Evolutionary conservation across 2,888 invertebrate species (phyloP).

Genomic region (Thecocarcelia acutangulata): DNA sequence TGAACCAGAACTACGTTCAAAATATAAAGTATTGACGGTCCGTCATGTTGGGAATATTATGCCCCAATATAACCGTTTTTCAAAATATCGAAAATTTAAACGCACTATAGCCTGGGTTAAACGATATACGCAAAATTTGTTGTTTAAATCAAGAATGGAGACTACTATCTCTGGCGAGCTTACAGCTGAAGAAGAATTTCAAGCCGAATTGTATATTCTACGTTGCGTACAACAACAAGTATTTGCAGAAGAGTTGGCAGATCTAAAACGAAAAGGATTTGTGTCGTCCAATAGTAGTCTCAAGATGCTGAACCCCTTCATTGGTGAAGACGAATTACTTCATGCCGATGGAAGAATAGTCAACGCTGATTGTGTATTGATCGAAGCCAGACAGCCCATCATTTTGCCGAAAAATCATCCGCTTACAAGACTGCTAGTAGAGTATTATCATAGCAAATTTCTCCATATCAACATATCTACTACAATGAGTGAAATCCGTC

Average conservation of each 20-base stretch:
- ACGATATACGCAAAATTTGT: constrained; percentile 20
- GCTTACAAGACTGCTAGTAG: neutral
- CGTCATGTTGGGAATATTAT: neutral
- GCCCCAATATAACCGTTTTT: constrained; percentile 18
- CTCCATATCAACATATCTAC: constrained; percentile 9
- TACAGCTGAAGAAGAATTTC: neutral
- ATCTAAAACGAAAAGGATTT: neutral
- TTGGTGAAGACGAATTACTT: neutral
- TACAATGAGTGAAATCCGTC: constrained; percentile 1
- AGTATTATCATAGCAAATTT: constrained; percentile 3
- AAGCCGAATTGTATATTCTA: neutral
- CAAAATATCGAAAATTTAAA: constrained; percentile 16
- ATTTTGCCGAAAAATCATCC: constrained; percentile 27
- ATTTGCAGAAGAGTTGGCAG: neutral
- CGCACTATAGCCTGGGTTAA: constrained; percentile 13
- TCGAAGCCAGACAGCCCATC: constrained; percentile 22
- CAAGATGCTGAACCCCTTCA: constrained; percentile 1
- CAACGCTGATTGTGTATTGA: constrained; percentile 1
- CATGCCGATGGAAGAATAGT: neutral
- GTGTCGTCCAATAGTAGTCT: neutral
- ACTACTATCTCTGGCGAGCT: neutral
- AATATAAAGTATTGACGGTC: neutral
- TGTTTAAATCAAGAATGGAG: neutral
- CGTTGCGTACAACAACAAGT: neutral
- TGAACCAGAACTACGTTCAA: constrained; percentile 19